Conservation (phyloP, 2,797 vertebrate species). For the Luscinia megarhynchos region DNA sequence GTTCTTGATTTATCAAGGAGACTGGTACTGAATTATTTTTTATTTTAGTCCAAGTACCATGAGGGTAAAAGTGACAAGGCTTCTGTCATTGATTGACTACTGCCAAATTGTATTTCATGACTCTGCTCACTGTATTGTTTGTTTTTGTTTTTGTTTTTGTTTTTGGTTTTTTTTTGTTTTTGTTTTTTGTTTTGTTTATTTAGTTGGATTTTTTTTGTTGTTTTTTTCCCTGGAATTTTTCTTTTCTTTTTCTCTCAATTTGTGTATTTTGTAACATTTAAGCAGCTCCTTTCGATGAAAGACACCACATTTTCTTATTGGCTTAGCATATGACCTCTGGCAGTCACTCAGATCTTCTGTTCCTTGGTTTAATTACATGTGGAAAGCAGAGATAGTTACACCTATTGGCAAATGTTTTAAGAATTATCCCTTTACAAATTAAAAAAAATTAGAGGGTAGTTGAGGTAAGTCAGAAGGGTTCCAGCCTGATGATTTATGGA, state of each 20-base stretch:
- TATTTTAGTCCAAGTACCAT: constrained; percentile 68
- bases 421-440: neutral
- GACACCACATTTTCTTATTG: neutral
- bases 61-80: constrained; percentile 52
- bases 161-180: no score
- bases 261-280: neutral
- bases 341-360: neutral
- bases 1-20: constrained; percentile 69
- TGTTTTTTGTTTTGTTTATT: no score
- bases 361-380: neutral
- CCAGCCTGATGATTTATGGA: neutral
- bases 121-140: neutral
- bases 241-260: neutral
- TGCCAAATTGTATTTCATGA: constrained; percentile 68
- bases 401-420: neutral
- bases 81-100: constrained; percentile 53
- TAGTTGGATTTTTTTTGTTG: no score
- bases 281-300: neutral
- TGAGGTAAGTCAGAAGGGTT: neutral
- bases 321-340: neutral
- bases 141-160: no score
- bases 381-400: neutral
- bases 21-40: constrained; percentile 29
- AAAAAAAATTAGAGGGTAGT: neutral
- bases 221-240: neutral